A percentile compares a stretch with the other conserved stretches of the same genome.
These are phyloP conservation scores for Papilio demoleus DNA, from an alignment of 2,888 invertebrate genomes.

Conservation along the genomic window DNA sequence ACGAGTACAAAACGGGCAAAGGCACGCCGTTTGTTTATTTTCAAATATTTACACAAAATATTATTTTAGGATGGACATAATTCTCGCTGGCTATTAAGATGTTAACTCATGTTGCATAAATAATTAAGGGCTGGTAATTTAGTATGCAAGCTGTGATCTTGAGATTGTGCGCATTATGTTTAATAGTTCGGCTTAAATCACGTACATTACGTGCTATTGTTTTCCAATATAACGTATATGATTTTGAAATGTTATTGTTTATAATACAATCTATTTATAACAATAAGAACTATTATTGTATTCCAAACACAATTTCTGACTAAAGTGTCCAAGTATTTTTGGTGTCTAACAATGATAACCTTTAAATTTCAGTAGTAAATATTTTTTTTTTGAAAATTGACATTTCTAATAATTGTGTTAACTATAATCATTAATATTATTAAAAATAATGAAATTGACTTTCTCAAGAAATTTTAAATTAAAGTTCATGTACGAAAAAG, in stretches of 20 bases:
- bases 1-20: constrained; percentile 64
- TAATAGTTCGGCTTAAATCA: constrained; percentile 15
- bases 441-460: neutral
- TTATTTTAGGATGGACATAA: constrained; percentile 82
- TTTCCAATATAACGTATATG: neutral
- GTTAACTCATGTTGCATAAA: constrained; percentile 81
- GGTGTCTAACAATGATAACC: too few species aligned
- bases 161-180: constrained; percentile 57
- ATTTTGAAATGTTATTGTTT: neutral
- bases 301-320: too few species aligned
- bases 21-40: constrained; percentile 74
- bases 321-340: too few species aligned
- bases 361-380: too few species aligned
- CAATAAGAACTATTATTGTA: too few species aligned
- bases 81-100: constrained; percentile 78
- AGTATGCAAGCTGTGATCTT: constrained; percentile 78
- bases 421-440: neutral
- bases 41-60: constrained; percentile 81
- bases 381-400: too few species aligned
- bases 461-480: neutral
- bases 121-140: constrained; percentile 80
- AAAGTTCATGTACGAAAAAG: neutral
- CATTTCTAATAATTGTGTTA: neutral
- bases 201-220: neutral
- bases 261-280: neutral